Conservation (phyloP, 2,797 vertebrate genomes). For the Sebastes matsubarae region DNA sequence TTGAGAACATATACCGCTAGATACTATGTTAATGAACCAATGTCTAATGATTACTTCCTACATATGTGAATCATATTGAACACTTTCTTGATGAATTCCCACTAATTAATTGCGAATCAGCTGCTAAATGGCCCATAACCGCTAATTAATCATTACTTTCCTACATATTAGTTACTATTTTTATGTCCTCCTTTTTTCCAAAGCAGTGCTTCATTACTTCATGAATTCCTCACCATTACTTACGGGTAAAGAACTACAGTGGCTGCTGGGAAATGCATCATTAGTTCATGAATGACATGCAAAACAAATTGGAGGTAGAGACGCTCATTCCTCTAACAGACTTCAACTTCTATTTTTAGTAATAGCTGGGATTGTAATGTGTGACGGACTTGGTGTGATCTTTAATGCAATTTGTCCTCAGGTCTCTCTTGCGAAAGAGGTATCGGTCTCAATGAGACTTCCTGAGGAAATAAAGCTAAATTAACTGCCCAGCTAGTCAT, state of each 20-base stretch:
- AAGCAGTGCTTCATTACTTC: constrained; percentile 15
- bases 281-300: constrained; percentile 6
- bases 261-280: constrained; percentile 7
- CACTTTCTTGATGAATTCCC: constrained; percentile 13
- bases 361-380: not conserved
- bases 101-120: constrained; percentile 31
- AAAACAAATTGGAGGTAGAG: not conserved
- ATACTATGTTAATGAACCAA: constrained; percentile 15
- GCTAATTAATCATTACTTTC: constrained; percentile 4
- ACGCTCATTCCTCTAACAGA: not conserved
- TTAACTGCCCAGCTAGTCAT: not conserved
- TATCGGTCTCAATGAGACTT: not conserved
- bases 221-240: constrained; percentile 9
- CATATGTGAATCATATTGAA: constrained; percentile 9
- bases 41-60: constrained; percentile 11
- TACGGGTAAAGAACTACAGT: not conserved
- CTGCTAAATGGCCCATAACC: constrained; percentile 28
- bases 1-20: not conserved
- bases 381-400: not conserved
- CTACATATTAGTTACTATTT: not conserved
- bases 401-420: no score
- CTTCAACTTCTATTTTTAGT: not conserved
- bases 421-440: no score
- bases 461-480: not conserved
- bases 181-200: not conserved